Evolutionary conservation across 2,888 invertebrate species (phyloP), one percentile per base, ranked within the genome.

Genomic region (Ophraella communa): DNA sequence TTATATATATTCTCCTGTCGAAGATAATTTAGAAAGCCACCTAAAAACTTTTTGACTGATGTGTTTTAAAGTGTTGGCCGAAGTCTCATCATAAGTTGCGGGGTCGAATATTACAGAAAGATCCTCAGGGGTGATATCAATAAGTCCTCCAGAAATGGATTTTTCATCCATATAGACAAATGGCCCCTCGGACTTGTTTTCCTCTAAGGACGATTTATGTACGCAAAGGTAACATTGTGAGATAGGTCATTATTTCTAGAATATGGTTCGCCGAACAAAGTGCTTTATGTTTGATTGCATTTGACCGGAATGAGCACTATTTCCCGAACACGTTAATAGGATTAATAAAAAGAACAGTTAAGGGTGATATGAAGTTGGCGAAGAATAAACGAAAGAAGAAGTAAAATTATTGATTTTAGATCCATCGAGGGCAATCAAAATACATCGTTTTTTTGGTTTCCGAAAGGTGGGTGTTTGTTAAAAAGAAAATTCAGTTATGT

Each of bases 61-160:
- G 79, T 69, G 74, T 78, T 80, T 80, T 80, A 80, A 80, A 81
- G 78, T 77, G 78, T 74, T 71, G 75, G 68, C 69, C 75, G 73
- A 74, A 70, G 75, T 70, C 74, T 74, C 76, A 73, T 80, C 79
- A 79, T 79, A 80, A 78, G 78, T 79, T 77, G 73, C 72, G 68
- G 73, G 73, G 69, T 69, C 76, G 77, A 79, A 80, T 80, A 80
- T 80, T 80, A 79, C 78, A 67, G 75, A 52, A 47, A 67, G 68
- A 73, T 62, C 70, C 81, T 74, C 81, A 60, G 69, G 83, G 81
- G 82, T 78, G 77, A 79, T 82, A 83, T 83, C 83, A 82, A 82
- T 83, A 82, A 83, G 82, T 82, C 82, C 76, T 74, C 78, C 79
- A 82, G 82, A 83, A 83, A 83, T 83, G 83, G 83, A 83, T 83